phyloP scores from a whole-genome alignment of 2,113 vertebrate species.

The Theristicus caerulescens region DNA sequence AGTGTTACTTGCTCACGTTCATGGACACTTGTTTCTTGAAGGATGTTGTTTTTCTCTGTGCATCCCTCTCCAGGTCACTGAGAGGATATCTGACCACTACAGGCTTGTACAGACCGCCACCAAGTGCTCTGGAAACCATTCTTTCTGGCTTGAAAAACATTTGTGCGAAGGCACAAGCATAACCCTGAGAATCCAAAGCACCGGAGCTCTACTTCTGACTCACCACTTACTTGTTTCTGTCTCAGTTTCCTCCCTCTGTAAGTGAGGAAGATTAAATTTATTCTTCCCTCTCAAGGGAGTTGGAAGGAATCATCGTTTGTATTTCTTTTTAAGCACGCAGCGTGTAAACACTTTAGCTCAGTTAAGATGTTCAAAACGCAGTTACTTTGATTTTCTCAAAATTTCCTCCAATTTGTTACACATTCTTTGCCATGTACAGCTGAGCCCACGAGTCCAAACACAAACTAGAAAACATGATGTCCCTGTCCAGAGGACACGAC shows the following conservation, averaged over 20 bases:
- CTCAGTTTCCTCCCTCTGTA: not conserved
- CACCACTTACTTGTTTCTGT: not conserved
- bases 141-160: not conserved
- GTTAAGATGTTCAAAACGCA: not conserved
- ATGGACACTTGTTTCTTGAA: not conserved
- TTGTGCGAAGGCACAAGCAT: fast-evolving
- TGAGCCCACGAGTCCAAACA: not conserved
- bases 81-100: not conserved
- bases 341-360: not conserved
- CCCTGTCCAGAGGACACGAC: not conserved
- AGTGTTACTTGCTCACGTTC: not conserved
- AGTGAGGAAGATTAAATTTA: conserved; percentile 7
- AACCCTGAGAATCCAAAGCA: not conserved
- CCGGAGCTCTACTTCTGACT: not conserved
- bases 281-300: not conserved
- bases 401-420: not conserved
- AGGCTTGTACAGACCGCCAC: not conserved
- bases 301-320: not conserved
- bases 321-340: not conserved
- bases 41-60: not conserved
- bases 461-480: not conserved
- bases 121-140: not conserved
- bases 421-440: not conserved
- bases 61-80: not conserved
- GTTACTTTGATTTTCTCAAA: not conserved